A percentile compares a stretch with the other conserved stretches of the same genome.
These are phyloP conservation scores for Amitus sp. DNA, from an alignment of 2,888 invertebrate species.

Conservation along the genomic window DNA sequence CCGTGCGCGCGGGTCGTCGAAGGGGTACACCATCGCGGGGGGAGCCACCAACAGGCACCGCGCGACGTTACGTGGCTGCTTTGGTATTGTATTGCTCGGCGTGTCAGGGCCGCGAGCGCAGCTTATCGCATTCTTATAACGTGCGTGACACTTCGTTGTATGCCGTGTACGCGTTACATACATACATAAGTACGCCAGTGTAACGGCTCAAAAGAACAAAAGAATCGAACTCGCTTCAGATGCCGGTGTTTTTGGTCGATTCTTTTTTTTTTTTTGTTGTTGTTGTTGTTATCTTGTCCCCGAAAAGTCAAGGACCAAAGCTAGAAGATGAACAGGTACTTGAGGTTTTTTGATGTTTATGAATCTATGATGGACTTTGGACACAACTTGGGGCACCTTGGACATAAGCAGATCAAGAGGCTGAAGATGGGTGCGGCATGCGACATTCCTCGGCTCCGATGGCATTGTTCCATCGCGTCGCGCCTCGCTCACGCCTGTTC, in stretches of 20 bases:
- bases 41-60: slow-evolving; percentile 53
- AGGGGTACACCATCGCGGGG: slow-evolving; percentile 49
- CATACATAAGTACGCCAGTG: slow-evolving; percentile 25
- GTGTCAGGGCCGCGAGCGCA: slow-evolving; percentile 48
- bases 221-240: slow-evolving; percentile 24
- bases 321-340: too few species aligned
- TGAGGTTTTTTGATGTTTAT: too few species aligned
- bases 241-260: slow-evolving; percentile 15
- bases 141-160: slow-evolving; percentile 52
- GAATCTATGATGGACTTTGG: too few species aligned
- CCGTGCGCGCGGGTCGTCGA: slow-evolving; percentile 49
- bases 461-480: slow-evolving; percentile 65
- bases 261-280: not conserved
- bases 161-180: slow-evolving; percentile 37
- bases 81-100: slow-evolving; percentile 38
- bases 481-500: slow-evolving; percentile 65
- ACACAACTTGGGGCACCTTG: too few species aligned
- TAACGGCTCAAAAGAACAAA: slow-evolving; percentile 37
- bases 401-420: slow-evolving; percentile 39
- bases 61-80: slow-evolving; percentile 35
- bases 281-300: too few species aligned
- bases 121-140: slow-evolving; percentile 59
- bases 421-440: slow-evolving; percentile 63
- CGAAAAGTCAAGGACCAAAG: too few species aligned
- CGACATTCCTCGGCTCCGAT: slow-evolving; percentile 63